These are phyloP conservation scores for Cirrhinus molitorella DNA, from an alignment of 2,797 vertebrate genomes.

Conservation along the genomic window DNA sequence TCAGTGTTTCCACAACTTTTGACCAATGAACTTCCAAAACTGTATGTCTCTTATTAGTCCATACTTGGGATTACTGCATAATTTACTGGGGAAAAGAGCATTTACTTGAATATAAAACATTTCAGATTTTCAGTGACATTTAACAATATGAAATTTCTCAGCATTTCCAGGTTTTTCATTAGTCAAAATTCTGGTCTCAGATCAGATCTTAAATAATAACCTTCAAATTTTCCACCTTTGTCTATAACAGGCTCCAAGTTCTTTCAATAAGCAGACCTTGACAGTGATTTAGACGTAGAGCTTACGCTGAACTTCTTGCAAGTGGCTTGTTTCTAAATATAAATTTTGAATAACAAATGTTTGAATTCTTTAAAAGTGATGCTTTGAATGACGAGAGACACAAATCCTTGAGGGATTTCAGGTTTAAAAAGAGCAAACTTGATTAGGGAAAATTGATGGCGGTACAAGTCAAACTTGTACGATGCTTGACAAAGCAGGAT, in stretches of 20 bases:
- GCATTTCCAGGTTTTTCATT: neutral
- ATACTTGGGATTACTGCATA: neutral
- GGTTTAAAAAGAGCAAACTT: neutral
- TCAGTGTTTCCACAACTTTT: neutral
- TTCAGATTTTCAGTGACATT: neutral
- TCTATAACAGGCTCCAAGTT: neutral
- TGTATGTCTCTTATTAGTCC: neutral
- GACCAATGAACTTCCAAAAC: neutral
- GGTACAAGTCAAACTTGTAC: neutral
- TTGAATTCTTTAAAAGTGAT: constrained; percentile 8
- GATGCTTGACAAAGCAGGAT: neutral
- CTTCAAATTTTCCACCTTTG: neutral
- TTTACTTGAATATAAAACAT: neutral
- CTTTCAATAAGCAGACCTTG: no score
- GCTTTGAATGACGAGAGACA: constrained; percentile 2
- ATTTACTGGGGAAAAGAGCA: no score
- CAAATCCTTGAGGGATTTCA: constrained; percentile 12
- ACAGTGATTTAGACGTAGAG: neutral
- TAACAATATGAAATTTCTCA: no score
- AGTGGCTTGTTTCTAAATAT: constrained; percentile 16
- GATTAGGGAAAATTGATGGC: neutral
- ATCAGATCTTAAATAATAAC: constrained; percentile 1
- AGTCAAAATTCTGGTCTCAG: neutral
- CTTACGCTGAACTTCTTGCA: neutral
- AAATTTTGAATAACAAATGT: constrained; percentile 13